Conservation (phyloP, 1,140 invertebrate species). For the Eciton burchellii region DNA sequence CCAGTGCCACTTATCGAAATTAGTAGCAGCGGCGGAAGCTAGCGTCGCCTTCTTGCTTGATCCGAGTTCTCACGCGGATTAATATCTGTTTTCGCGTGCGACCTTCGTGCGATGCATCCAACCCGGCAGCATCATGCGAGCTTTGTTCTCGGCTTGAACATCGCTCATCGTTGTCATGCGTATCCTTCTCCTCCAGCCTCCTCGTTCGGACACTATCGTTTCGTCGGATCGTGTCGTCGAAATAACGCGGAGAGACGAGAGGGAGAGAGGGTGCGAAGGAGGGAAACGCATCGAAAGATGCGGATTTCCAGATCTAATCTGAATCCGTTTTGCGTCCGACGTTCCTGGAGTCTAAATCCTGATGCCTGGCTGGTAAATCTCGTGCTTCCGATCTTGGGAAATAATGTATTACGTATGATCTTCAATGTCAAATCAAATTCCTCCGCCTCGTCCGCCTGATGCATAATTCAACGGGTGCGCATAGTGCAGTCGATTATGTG, state of each 20-base stretch:
- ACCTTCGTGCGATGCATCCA: background rate
- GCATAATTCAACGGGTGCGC: constrained; percentile 50
- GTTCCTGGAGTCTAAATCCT: background rate
- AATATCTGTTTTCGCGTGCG: constrained; percentile 37
- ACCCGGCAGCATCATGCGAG: background rate
- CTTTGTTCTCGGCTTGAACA: background rate
- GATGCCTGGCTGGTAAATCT: background rate
- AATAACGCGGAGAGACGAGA: background rate
- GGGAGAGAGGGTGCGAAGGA: no score
- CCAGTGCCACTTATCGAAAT: constrained; percentile 27
- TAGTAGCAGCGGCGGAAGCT: constrained; percentile 14
- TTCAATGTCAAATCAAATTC: constrained; percentile 50
- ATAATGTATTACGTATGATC: constrained; percentile 14
- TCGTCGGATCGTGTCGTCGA: no score
- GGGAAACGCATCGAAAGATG: no score
- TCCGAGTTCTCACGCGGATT: background rate
- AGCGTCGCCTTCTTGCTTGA: constrained; percentile 26
- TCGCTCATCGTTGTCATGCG: no score
- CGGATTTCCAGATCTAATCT: no score
- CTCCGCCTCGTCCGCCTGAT: constrained; percentile 3
- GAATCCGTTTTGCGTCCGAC: no score
- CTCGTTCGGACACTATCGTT: no score
- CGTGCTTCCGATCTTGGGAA: background rate
- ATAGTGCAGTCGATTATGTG: constrained; percentile 44
- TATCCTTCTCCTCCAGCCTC: background rate